phyloP scores from a whole-genome alignment of 2,797 vertebrate genomes.

The Melanotaenia parkinsoni region DNA sequence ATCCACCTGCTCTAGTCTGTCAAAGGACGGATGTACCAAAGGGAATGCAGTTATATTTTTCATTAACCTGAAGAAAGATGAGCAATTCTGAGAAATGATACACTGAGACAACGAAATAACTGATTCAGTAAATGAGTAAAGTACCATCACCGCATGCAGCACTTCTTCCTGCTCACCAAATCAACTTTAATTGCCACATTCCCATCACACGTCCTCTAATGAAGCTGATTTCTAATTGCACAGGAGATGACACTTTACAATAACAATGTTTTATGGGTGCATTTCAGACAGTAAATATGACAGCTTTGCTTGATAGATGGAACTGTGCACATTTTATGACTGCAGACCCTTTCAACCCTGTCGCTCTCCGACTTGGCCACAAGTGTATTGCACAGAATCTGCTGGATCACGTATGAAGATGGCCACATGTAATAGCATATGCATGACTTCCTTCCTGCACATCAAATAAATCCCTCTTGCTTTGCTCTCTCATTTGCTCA shows the following conservation, averaged over 20 bases:
- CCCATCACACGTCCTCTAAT: conserved; percentile 75
- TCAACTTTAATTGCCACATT: conserved; percentile 73
- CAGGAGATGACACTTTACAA: conserved; percentile 75
- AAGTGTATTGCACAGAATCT: conserved; percentile 26
- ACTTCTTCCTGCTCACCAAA: conserved; percentile 24
- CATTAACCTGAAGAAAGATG: conserved; percentile 36
- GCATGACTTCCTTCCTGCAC: conserved; percentile 53
- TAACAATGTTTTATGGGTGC: conserved; percentile 79
- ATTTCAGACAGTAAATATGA: conserved; percentile 79
- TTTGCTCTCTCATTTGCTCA: conserved; percentile 27
- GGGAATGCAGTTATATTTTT: conserved; percentile 18
- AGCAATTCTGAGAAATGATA: conserved; percentile 45
- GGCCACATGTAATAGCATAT: conserved; percentile 45
- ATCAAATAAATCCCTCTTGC: conserved; percentile 32
- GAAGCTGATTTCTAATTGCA: conserved; percentile 81
- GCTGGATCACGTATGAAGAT: conserved; percentile 41
- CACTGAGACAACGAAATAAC: conserved; percentile 44
- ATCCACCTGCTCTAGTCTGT: conserved; percentile 11
- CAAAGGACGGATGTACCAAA: conserved; percentile 20
- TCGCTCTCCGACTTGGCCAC: conserved; percentile 34
- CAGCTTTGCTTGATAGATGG: conserved; percentile 71
- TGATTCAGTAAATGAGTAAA: conserved; percentile 51
- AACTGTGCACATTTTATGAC: conserved; percentile 64
- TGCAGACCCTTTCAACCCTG: conserved; percentile 60
- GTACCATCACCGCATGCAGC: conserved; percentile 22